These are phyloP conservation scores for Ciconia boyciana DNA, from an alignment of 2,113 vertebrate species.

Conservation along the genomic window DNA sequence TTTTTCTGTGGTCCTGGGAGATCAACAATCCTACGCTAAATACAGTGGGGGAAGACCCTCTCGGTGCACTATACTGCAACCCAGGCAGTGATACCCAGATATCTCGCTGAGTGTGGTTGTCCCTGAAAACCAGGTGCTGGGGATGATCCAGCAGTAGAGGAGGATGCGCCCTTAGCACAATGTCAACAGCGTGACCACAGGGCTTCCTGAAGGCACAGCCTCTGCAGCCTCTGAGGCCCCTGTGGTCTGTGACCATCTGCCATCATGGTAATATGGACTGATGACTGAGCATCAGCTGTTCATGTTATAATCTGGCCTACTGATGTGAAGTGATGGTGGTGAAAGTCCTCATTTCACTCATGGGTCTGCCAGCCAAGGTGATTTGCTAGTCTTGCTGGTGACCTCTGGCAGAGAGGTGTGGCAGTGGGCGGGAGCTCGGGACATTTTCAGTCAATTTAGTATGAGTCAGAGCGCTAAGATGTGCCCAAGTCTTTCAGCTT, in stretches of 20 bases:
- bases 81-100: neutral
- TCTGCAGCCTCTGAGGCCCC: neutral
- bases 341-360: neutral
- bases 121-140: neutral
- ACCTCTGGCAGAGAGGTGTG: neutral
- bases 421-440: neutral
- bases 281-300: neutral
- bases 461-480: neutral
- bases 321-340: neutral
- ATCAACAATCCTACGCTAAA: neutral
- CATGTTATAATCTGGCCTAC: neutral
- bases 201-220: neutral
- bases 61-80: neutral
- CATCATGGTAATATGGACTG: neutral
- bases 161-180: neutral
- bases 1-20: neutral
- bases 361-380: neutral
- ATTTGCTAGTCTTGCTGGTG: neutral
- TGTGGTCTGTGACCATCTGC: neutral
- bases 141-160: neutral
- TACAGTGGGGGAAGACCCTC: neutral
- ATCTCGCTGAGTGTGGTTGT: neutral
- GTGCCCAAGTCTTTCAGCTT: neutral
- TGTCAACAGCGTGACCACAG: neutral
- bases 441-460: neutral